Evolutionary conservation across 2,113 vertebrate genomes (phyloP).

Genomic region (Sardina pilchardus): DNA sequence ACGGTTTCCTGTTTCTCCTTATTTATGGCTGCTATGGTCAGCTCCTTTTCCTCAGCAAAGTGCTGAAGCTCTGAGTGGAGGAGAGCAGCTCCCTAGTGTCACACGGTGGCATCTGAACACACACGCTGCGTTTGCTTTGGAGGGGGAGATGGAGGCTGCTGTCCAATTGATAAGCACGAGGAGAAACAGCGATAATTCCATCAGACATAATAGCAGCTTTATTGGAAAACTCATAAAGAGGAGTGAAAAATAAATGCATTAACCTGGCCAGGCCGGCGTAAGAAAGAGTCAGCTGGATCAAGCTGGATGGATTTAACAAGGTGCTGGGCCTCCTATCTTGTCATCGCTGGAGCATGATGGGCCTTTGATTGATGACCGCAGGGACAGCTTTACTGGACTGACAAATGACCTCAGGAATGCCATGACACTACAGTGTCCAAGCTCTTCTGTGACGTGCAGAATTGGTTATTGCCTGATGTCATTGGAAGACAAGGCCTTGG

Average conservation of each 20-base stretch:
- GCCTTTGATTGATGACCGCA: slow-evolving; percentile 23
- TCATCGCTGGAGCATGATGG: slow-evolving; percentile 23
- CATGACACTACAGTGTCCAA: slow-evolving; percentile 2
- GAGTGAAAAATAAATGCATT: slow-evolving; percentile 32
- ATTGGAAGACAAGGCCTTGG: neutral
- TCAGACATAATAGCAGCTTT: slow-evolving; percentile 39
- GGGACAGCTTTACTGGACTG: slow-evolving; percentile 42
- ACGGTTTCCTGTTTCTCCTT: slow-evolving; percentile 11
- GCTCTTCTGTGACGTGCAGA: neutral
- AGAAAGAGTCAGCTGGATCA: slow-evolving; percentile 34
- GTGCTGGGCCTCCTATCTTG: slow-evolving; percentile 26
- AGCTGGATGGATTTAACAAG: slow-evolving; percentile 28
- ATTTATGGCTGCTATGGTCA: neutral
- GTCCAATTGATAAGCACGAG: slow-evolving; percentile 36
- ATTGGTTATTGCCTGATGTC: slow-evolving; percentile 1
- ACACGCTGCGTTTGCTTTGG: neutral
- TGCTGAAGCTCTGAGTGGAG: neutral
- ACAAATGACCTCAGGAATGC: slow-evolving; percentile 43
- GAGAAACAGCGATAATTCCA: slow-evolving; percentile 43
- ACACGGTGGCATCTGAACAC: neutral
- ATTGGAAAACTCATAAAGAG: slow-evolving; percentile 41
- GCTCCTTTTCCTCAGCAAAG: neutral
- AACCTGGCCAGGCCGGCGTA: slow-evolving; percentile 14
- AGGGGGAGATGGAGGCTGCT: neutral
- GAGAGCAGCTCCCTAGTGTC: neutral